Evolutionary conservation across 1,140 invertebrate genomes (phyloP).

Genomic region (Pantala flavescens): DNA sequence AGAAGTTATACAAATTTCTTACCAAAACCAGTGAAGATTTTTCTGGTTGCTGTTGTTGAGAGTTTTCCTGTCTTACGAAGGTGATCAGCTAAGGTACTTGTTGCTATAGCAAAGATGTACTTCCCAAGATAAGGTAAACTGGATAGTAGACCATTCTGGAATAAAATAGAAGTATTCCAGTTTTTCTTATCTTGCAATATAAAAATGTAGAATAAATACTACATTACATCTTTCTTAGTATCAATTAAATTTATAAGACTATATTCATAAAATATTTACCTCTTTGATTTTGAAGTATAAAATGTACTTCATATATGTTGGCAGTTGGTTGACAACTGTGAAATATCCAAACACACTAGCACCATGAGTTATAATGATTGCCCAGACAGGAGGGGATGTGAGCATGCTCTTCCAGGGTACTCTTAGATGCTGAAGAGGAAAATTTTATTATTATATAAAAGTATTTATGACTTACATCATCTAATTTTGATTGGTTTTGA

Average conservation of each 20-base stretch:
- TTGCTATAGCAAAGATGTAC: constrained; percentile 61
- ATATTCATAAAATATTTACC: constrained; percentile 41
- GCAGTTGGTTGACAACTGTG: constrained; percentile 84
- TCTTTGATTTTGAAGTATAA: constrained; percentile 77
- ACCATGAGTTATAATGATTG: constrained; percentile 80
- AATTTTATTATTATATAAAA: constrained; percentile 25
- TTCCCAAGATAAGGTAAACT: constrained; percentile 80
- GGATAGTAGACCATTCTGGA: constrained; percentile 74
- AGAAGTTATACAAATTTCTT: no score
- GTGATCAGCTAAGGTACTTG: constrained; percentile 57
- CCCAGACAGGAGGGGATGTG: constrained; percentile 77
- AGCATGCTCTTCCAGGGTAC: constrained; percentile 75
- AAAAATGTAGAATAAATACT: no score
- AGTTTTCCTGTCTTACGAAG: constrained; percentile 48
- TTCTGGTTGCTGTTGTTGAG: constrained; percentile 57
- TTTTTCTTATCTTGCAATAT: no score
- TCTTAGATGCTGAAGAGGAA: constrained; percentile 41
- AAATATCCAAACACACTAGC: constrained; percentile 92
- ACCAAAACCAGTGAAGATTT: constrained; percentile 56
- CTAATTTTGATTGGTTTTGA: no score
- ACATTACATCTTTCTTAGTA: neutral
- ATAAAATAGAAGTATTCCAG: constrained; percentile 20
- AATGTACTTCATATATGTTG: constrained; percentile 87
- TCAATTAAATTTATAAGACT: no score
- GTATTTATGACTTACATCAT: no score